These are phyloP conservation scores for Melitaea cinxia DNA, from an alignment of 1,140 invertebrate genomes.

Conservation along the genomic window DNA sequence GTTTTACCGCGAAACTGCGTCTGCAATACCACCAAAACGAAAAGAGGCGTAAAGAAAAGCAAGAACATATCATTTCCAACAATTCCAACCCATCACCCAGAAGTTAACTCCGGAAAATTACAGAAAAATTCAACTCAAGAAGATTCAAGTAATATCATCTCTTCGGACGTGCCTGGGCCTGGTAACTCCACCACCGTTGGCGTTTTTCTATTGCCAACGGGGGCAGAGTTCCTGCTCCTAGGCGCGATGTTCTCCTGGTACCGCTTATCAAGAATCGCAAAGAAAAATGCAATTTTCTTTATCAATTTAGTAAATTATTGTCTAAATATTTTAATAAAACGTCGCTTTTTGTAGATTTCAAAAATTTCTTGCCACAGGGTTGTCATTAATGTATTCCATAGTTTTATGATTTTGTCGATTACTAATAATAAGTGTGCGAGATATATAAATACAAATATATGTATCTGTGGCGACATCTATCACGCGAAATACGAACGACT, in stretches of 20 bases:
- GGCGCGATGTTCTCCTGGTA: constrained; percentile 50
- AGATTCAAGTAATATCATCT: not conserved
- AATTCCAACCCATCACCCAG: not conserved
- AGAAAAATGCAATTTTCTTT: not conserved
- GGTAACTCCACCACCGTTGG: constrained; percentile 81
- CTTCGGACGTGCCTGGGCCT: constrained; percentile 65
- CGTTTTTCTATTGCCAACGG: constrained; percentile 75
- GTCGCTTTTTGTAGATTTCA: too few relatives aligned
- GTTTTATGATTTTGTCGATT: too few relatives aligned
- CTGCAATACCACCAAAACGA: not conserved
- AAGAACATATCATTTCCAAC: not conserved
- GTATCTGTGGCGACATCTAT: too few relatives aligned
- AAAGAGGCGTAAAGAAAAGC: not conserved
- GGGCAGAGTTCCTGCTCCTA: constrained; percentile 79
- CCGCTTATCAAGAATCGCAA: not conserved
- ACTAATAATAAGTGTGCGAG: too few relatives aligned
- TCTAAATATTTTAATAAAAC: too few relatives aligned
- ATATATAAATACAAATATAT: too few relatives aligned
- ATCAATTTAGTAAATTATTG: not conserved
- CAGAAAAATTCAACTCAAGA: not conserved
- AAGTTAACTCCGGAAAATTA: not conserved
- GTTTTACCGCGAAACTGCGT: not conserved
- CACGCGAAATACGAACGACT: too few relatives aligned
- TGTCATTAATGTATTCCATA: too few relatives aligned
- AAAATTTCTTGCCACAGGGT: too few relatives aligned